These are phyloP conservation scores for Oreocharis arfaki DNA, from an alignment of 2,113 vertebrate genomes.

Conservation along the genomic window DNA sequence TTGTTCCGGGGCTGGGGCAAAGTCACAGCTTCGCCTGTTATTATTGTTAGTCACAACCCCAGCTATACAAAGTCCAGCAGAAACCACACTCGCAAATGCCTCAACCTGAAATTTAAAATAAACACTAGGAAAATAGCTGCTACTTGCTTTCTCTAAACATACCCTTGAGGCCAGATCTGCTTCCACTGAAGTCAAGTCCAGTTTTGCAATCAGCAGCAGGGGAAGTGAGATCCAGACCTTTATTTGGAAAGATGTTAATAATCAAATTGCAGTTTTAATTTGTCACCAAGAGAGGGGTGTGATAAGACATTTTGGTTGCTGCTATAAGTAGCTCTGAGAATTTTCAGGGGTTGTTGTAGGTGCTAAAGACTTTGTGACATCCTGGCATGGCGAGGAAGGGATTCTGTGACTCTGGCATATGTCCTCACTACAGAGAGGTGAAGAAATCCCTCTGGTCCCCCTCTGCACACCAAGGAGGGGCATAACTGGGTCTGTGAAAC, in stretches of 20 bases:
- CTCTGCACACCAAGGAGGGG: not conserved
- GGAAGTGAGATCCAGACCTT: not conserved
- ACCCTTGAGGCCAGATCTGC: not conserved
- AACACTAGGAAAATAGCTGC: slow-evolving; percentile 26
- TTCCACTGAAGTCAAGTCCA: not conserved
- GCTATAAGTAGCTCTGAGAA: slow-evolving; percentile 21
- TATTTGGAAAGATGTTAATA: slow-evolving; percentile 25
- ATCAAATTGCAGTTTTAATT: slow-evolving; percentile 39
- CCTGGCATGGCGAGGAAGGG: not conserved
- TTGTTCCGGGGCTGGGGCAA: slow-evolving; percentile 40
- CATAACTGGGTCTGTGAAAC: not conserved
- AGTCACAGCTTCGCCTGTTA: not conserved
- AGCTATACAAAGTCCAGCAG: slow-evolving; percentile 25
- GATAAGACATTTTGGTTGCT: slow-evolving; percentile 10
- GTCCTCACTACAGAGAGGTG: not conserved
- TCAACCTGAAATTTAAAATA: slow-evolving; percentile 52
- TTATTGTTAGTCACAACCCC: slow-evolving; percentile 21
- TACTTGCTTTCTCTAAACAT: slow-evolving; percentile 23
- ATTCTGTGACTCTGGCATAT: slow-evolving; percentile 13
- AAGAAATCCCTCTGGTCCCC: slow-evolving; percentile 15
- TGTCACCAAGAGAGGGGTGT: slow-evolving; percentile 31
- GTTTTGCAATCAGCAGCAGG: not conserved
- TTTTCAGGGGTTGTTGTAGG: slow-evolving; percentile 4
- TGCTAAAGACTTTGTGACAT: slow-evolving; percentile 40
- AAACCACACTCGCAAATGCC: slow-evolving; percentile 20